These are phyloP conservation scores for Luffia ferchaultella DNA, from an alignment of 2,888 invertebrate genomes.

Conservation along the genomic window DNA sequence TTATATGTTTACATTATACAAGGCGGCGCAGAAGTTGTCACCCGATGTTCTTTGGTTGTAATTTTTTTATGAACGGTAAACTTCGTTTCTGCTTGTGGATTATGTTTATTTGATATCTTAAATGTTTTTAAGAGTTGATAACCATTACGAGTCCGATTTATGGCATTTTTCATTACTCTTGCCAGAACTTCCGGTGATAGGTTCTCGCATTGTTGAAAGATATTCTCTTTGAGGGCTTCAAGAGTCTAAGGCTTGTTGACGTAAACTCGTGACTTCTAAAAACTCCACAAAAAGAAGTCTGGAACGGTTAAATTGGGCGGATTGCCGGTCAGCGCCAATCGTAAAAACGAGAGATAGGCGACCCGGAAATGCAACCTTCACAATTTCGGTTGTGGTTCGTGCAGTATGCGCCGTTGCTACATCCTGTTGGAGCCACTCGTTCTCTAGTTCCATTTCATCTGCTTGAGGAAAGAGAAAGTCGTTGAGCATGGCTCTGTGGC, in stretches of 20 bases:
- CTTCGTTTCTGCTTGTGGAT: not conserved
- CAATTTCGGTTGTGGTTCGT: conserved; percentile 10
- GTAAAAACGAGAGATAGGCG: conserved; percentile 9
- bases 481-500: too few relatives aligned
- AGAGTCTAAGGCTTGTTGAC: conserved; percentile 9
- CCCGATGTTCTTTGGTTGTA: not conserved
- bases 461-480: too few relatives aligned
- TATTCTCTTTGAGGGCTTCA: conserved; percentile 5
- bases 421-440: too few relatives aligned
- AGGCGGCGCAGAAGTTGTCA: not conserved
- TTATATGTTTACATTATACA: not conserved
- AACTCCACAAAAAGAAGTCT: conserved; percentile 11
- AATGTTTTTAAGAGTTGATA: not conserved
- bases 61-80: not conserved
- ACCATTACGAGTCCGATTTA: conserved; percentile 1
- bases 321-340: conserved; percentile 10
- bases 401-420: conserved; percentile 14
- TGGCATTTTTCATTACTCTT: conserved; percentile 5
- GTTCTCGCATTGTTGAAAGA: conserved; percentile 3
- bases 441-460: too few relatives aligned
- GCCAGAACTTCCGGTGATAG: conserved; percentile 5
- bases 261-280: conserved; percentile 9
- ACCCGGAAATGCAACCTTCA: conserved; percentile 6
- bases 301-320: conserved; percentile 9
- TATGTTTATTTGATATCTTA: not conserved